Evolutionary conservation across 2,888 invertebrate species (phyloP).

Genomic region (Adineta ricciae): DNA sequence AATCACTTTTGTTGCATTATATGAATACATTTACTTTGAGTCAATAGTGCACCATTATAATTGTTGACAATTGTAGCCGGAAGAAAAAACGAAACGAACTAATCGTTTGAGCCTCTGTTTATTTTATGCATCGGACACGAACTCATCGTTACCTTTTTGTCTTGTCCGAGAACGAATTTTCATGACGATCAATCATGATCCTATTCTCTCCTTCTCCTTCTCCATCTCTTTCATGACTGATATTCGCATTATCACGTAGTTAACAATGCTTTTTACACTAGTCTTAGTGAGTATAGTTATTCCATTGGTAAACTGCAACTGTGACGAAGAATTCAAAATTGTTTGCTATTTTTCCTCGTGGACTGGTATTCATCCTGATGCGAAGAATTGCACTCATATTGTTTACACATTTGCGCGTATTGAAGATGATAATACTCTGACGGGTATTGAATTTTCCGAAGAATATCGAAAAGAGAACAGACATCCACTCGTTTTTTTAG

Average conservation of each 20-base stretch:
- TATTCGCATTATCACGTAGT: not conserved
- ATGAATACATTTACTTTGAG: not conserved
- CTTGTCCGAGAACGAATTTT: not conserved
- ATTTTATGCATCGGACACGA: not conserved
- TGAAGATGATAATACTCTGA: slow-evolving; percentile 25
- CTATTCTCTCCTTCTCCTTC: not conserved
- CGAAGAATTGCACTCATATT: slow-evolving; percentile 31
- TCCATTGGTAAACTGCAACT: not conserved
- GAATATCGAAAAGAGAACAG: too few relatives aligned
- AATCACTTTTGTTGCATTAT: too few relatives aligned
- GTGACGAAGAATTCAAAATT: slow-evolving; percentile 27
- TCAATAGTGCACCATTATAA: not conserved
- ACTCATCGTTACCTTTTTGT: not conserved
- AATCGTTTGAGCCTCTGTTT: slow-evolving; percentile 7
- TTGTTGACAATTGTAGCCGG: not conserved
- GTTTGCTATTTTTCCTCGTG: slow-evolving; percentile 34
- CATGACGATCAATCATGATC: not conserved
- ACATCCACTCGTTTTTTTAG: not conserved
- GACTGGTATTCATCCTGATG: slow-evolving; percentile 29
- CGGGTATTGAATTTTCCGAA: not conserved
- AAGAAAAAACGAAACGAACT: not conserved
- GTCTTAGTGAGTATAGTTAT: not conserved
- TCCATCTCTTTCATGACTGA: not conserved
- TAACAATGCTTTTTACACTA: not conserved
- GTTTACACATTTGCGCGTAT: slow-evolving; percentile 32